phyloP scores from a whole-genome alignment of 2,888 invertebrate genomes.

The Lepeophtheirus nordmannii region DNA sequence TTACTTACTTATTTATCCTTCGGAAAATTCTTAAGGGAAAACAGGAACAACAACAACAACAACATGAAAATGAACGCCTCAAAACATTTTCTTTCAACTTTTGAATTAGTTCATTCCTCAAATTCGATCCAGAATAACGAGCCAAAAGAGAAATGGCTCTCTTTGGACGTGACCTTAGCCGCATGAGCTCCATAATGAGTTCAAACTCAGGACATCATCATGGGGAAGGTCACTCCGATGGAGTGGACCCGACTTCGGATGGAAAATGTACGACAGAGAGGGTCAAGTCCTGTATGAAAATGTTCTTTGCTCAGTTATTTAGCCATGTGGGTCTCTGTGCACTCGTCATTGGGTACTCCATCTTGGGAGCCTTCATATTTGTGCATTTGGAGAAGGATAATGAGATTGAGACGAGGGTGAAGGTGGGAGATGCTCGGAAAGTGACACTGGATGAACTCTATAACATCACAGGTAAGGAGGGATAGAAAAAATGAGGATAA shows the following conservation, averaged over 20 bases:
- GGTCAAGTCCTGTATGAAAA: constrained; percentile 31
- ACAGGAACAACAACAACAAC: too few relatives aligned
- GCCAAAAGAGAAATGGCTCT: neutral
- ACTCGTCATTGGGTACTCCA: constrained; percentile 54
- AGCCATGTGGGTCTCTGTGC: constrained; percentile 53
- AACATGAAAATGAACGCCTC: too few relatives aligned
- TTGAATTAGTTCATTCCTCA: too few relatives aligned
- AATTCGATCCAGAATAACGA: too few relatives aligned
- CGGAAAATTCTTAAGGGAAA: too few relatives aligned
- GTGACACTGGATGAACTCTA: constrained; percentile 53
- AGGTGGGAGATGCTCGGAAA: constrained; percentile 35
- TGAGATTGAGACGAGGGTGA: constrained; percentile 47
- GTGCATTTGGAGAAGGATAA: constrained; percentile 54
- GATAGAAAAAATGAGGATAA: neutral
- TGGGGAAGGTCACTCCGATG: neutral
- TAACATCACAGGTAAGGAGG: constrained; percentile 55
- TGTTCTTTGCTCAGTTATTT: constrained; percentile 44
- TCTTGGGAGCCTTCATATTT: constrained; percentile 57
- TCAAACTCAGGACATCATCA: neutral
- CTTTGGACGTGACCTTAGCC: neutral
- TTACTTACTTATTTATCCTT: too few relatives aligned
- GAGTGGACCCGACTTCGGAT: too few relatives aligned
- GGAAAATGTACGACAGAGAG: constrained; percentile 23
- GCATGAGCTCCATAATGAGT: neutral
- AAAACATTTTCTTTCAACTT: too few relatives aligned